A percentile compares a stretch with the other conserved stretches of the same genome.
phyloP scores from a whole-genome alignment of 1,140 invertebrate species.

The Pentalonia nigronervosa region DNA sequence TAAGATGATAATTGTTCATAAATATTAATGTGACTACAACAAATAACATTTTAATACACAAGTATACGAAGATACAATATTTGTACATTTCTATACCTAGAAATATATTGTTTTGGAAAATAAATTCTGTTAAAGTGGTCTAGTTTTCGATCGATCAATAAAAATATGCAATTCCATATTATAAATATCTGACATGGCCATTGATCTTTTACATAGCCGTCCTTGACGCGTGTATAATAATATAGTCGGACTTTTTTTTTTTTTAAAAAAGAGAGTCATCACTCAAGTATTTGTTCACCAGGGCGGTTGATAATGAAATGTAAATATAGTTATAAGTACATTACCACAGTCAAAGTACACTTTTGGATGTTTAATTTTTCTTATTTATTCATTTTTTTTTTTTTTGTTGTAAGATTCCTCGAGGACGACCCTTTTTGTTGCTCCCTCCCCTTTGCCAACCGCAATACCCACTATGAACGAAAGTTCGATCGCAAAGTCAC shows the following conservation, averaged over 20 bases:
- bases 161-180: not conserved
- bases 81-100: too few species aligned
- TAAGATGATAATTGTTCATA: too few species aligned
- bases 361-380: not conserved
- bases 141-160: not conserved
- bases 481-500: not conserved
- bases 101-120: too few species aligned
- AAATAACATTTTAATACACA: too few species aligned
- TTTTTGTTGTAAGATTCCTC: not conserved
- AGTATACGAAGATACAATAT: too few species aligned
- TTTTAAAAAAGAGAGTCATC: not conserved
- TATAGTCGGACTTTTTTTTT: not conserved
- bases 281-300: not conserved
- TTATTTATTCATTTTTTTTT: not conserved
- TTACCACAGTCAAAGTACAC: not conserved
- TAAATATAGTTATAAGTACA: not conserved
- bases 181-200: not conserved
- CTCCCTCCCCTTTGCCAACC: not conserved
- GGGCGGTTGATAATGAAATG: not conserved
- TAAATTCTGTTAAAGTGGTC: too few species aligned
- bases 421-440: not conserved
- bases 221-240: not conserved
- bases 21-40: too few species aligned
- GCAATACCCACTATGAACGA: not conserved
- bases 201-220: not conserved